Evolutionary conservation across 1,140 invertebrate species (phyloP).

Genomic region (Drosophila fuyamai): DNA sequence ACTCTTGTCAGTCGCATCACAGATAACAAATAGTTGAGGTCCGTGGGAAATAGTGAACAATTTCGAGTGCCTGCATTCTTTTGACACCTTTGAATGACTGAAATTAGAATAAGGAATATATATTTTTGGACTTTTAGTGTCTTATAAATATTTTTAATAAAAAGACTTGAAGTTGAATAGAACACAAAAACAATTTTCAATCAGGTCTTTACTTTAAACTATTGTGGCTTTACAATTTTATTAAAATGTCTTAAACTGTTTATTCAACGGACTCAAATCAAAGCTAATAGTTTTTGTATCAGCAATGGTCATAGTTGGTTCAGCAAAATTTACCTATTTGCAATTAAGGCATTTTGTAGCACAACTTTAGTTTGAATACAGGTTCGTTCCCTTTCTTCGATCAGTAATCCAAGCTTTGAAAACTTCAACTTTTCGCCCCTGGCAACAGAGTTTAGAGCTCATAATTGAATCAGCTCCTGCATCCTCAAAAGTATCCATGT

Average conservation of each 20-base stretch:
- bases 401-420: not conserved
- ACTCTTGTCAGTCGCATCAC: conserved; percentile 29
- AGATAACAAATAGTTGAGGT: conserved; percentile 44
- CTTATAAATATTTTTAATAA: no score
- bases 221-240: no score
- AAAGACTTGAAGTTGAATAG: not conserved
- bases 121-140: no score
- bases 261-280: no score
- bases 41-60: conserved; percentile 31
- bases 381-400: not conserved
- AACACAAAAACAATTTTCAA: no score
- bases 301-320: no score
- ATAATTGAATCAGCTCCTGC: conserved; percentile 27
- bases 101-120: no score
- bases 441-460: conserved; percentile 15
- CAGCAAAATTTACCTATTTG: no score
- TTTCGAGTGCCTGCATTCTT: conserved; percentile 9
- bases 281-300: no score
- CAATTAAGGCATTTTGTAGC: not conserved
- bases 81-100: not conserved
- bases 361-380: not conserved
- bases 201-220: no score
- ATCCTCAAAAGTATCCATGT: conserved; percentile 18
- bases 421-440: not conserved
- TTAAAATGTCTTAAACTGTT: no score